These are phyloP conservation scores for Chironomus tentans DNA, from an alignment of 2,888 invertebrate genomes.

Conservation along the genomic window DNA sequence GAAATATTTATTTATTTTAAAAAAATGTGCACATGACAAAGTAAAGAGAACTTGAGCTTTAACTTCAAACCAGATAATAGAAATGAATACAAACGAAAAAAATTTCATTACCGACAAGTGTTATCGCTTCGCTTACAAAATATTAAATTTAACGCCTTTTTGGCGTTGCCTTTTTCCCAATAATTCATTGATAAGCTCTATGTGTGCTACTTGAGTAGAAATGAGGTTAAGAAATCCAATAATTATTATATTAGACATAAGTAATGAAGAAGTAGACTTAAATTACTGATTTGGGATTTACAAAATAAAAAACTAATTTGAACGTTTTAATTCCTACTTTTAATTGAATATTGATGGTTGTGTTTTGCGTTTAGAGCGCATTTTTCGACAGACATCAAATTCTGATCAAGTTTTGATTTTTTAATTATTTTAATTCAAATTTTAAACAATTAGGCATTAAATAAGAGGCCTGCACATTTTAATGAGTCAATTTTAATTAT, in stretches of 20 bases:
- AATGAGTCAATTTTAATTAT: too few relatives aligned
- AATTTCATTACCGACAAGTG: not conserved
- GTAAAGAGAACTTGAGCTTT: not conserved
- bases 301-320: not conserved
- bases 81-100: not conserved
- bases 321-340: too few relatives aligned
- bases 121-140: not conserved
- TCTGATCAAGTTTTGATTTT: too few relatives aligned
- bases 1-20: not conserved
- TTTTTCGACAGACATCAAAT: too few relatives aligned
- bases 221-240: not conserved
- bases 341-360: too few relatives aligned
- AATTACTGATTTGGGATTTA: not conserved
- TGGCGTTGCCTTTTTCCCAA: not conserved
- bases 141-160: conserved; percentile 7
- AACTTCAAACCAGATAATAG: not conserved
- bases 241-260: not conserved
- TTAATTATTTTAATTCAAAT: too few relatives aligned
- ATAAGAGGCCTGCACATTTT: too few relatives aligned
- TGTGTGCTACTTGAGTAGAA: conserved; percentile 5
- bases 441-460: too few relatives aligned
- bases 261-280: not conserved
- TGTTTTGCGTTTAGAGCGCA: too few relatives aligned
- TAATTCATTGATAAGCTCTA: conserved; percentile 8
- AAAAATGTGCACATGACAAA: conserved; percentile 8